Evolutionary conservation across 2,797 vertebrate genomes (phyloP), one percentile per base, ranked within the genome.

Genomic region (Orestias chungarensis): DNA sequence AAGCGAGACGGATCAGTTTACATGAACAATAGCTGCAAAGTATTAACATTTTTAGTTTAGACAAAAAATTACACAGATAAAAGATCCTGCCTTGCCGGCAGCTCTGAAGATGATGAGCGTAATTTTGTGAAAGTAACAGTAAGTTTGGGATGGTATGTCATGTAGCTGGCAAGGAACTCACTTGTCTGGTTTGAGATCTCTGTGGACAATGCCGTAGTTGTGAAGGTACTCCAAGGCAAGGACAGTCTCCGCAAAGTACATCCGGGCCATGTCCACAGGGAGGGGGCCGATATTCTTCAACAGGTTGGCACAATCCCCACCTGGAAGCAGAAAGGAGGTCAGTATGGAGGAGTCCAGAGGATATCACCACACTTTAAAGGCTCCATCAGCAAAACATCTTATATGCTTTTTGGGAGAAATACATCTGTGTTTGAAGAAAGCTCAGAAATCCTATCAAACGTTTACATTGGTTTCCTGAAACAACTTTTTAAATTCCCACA

Each of bases 171-270:
- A 50, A 55, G 35, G 68, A 46, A 93, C 96, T 61, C 93, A 98
- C 97, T 98, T 98, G 92, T 98, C 97, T 73, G 97, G 97, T 91
- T 98, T 98, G 86, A 97, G 93, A 90, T 98, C 97, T 80, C 97
- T 93, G 88, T 98, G 97, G 27, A 98, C 96, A 31, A 97, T 95
- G 79, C 96, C 96, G 1, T 97, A 97, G 89, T 97, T 97, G 88
- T 97, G 96, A 54, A 97, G 94, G 74, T 97, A 97, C 76, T 98
- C 97, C 80, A 98, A 91, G 50, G 97, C 97, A 70, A 98, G 88
- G 73, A 98, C 97, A 0, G 97, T 98, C 86, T 98, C 97, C 8
- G 97, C 97, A 86, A 98, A 98, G 84, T 98, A 98, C 96, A 98
- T 95, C 68, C 95, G 92, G 64, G 97, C 94, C 97, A 98, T 97